These are phyloP conservation scores for Monopterus albus DNA, from an alignment of 2,113 vertebrate species.

Conservation along the genomic window DNA sequence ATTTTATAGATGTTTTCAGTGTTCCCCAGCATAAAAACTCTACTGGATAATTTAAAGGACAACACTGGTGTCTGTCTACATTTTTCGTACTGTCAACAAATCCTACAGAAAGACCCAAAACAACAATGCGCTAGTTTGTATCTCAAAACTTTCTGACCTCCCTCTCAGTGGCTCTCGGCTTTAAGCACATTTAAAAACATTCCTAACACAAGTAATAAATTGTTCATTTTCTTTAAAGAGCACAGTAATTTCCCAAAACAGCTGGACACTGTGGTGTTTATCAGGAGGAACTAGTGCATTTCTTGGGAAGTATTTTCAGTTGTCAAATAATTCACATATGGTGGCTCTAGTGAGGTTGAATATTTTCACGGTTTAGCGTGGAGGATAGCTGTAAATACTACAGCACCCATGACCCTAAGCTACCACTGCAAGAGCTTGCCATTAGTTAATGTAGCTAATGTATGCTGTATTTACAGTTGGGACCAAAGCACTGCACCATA, in stretches of 20 bases:
- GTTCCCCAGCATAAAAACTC: slow-evolving; percentile 4
- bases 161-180: neutral
- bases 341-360: neutral
- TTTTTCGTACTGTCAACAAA: neutral
- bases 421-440: no score
- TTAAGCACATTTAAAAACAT: no score
- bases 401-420: no score
- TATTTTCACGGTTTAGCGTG: no score
- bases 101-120: no score
- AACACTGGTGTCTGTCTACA: neutral
- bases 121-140: no score
- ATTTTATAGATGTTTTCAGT: neutral
- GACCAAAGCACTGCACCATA: neutral
- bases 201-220: no score
- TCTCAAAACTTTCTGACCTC: neutral
- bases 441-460: no score
- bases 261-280: neutral
- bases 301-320: neutral
- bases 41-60: slow-evolving; percentile 2
- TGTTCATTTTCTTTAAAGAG: no score
- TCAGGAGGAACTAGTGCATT: neutral
- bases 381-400: no score
- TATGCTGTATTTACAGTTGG: neutral
- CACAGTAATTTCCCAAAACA: neutral
- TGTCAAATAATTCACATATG: neutral